Evolutionary conservation across 2,888 invertebrate species (phyloP).

Genomic region (Siphonodentalium dalli): DNA sequence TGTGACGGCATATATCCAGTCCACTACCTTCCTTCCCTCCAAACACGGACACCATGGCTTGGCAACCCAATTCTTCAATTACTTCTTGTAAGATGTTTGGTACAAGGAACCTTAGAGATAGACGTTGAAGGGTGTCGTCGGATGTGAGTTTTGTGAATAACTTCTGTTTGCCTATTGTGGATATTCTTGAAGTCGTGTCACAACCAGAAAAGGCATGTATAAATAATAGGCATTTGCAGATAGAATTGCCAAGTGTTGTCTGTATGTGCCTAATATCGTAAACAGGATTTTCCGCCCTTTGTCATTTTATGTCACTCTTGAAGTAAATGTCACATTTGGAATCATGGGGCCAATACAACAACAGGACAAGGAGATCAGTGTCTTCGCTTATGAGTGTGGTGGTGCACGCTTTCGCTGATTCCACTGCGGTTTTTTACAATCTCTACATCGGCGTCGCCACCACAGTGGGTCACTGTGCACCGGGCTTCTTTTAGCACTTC

Average conservation of each 20-base stretch:
- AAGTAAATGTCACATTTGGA: constrained; percentile 22
- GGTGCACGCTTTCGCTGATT: constrained; percentile 3
- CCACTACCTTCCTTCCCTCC: constrained; percentile 10
- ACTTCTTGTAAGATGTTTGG: too few species aligned
- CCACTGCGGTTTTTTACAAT: constrained; percentile 34
- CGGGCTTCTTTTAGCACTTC: too few species aligned
- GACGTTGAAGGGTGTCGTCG: not conserved
- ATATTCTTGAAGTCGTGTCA: constrained; percentile 32
- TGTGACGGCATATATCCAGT: constrained; percentile 19
- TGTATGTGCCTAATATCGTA: constrained; percentile 29
- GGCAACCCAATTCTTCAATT: constrained; percentile 11
- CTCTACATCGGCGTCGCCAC: constrained; percentile 36
- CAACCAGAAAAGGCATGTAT: constrained; percentile 34
- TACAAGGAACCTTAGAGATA: constrained; percentile 1
- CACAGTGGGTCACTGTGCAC: constrained; percentile 26
- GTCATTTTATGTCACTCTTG: constrained; percentile 17
- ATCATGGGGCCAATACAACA: constrained; percentile 29
- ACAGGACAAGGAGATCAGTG: constrained; percentile 39
- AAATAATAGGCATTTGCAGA: constrained; percentile 20
- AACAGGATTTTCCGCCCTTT: not conserved
- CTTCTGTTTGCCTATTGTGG: constrained; percentile 23
- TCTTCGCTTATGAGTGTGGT: constrained; percentile 40
- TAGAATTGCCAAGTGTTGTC: constrained; percentile 14
- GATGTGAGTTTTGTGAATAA: constrained; percentile 10
- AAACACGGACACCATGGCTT: constrained; percentile 13